Evolutionary conservation across 2,888 invertebrate species (phyloP).

Genomic region (Halocaridina rubra): DNA sequence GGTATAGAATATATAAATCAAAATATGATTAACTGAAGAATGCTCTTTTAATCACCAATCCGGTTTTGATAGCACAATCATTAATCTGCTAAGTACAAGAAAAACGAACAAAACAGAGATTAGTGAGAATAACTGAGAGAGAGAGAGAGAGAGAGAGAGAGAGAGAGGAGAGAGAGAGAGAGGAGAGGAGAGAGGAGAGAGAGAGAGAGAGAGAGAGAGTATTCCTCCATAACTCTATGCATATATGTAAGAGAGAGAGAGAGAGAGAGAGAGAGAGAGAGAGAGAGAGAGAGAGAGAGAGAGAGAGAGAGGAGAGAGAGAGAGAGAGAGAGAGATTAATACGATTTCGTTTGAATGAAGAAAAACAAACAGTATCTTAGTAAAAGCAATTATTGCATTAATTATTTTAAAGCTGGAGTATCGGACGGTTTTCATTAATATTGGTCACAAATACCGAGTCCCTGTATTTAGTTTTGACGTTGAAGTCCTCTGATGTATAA

Average conservation of each 20-base stretch:
- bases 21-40: neutral
- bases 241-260: no score
- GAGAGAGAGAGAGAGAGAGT: slow-evolving; percentile 7
- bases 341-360: neutral
- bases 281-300: slow-evolving; percentile 4
- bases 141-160: neutral
- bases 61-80: neutral
- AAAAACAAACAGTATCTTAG: neutral
- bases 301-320: neutral
- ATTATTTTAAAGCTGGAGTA: neutral
- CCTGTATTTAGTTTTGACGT: no score
- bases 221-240: no score
- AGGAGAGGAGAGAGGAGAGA: neutral
- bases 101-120: neutral
- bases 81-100: neutral
- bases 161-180: neutral
- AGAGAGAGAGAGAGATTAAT: no score
- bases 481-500: neutral
- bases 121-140: neutral
- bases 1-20: no score
- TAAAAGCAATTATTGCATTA: neutral
- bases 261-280: slow-evolving; percentile 4
- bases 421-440: neutral
- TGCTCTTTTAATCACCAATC: neutral
- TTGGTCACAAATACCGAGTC: no score